Base-by-base conservation (phyloP, 2,888 invertebrate species). In the Nipponacmea schrenckii region DNA sequence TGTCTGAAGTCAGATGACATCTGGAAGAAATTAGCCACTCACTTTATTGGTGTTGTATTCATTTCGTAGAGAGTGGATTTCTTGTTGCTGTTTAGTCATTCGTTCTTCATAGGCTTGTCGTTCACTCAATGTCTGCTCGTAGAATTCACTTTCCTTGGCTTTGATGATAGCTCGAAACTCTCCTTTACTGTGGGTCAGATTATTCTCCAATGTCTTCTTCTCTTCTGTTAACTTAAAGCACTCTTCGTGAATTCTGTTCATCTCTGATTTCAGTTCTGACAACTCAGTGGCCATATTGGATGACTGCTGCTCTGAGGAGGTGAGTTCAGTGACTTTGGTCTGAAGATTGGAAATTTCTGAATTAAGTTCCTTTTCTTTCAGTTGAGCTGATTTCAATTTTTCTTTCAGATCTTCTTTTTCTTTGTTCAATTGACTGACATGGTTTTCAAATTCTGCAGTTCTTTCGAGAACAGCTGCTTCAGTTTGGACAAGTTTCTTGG, bases 21-120 rank as follows among this genome's bases (percentile, higher is more conserved):
- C 39, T n/a, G n/a, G n/a, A 5, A 39, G 8, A 39, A 39, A 39
- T 14, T 27, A 64, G 8, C 8, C 27, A 17, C 66, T 20, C 44
- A 70, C 70, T 66, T 26, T 65, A 14, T 65, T 48, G 17, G 65
- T 70, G 48, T 56, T 64, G 46, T 70, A 70, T 12, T 70, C 70
- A n/a, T 48, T 31, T 64, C 45, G 65, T 31, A 70, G 26, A 26
- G 50, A 44, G 44, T 62, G 26, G 39, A 70, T 50, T 56, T 70
- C 70, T 26, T n/a, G 15, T 62, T 70, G 65, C 39, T 65, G 65
- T 56, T 56, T 45, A 48, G 26, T 48, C 39, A 70, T 64, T 44
- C 66, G 65, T 62, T 70, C 70, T 39, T 70, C 56, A 12, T 65
- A 65, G 14, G 56, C 44, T 26, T 24, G 50, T 62, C 56, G 27